Percentiles rank a stretch among this genome's conserved stretches.
Conservation (phyloP, 1,140 invertebrate species). For the Leptinotarsa defecta region DNA sequence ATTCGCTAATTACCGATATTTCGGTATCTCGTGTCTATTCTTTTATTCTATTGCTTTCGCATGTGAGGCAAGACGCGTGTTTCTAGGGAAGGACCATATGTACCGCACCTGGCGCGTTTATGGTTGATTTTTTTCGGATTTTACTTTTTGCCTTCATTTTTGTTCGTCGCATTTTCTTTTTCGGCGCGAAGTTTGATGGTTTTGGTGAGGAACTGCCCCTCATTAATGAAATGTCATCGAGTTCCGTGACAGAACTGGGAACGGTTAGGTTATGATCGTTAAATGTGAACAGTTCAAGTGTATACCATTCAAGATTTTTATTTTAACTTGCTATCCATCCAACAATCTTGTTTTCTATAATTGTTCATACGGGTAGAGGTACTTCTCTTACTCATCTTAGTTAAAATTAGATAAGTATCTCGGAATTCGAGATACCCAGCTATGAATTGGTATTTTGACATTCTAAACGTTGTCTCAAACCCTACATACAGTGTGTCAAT, state of each 20-base stretch:
- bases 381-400: no score
- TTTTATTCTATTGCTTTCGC: slow-evolving; percentile 20
- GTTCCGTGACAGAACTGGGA: neutral
- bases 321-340: neutral
- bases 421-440: no score
- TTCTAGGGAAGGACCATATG: neutral
- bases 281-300: no score
- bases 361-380: no score
- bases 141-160: neutral
- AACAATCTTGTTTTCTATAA: no score
- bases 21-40: slow-evolving; percentile 17
- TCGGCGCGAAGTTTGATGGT: neutral
- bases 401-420: no score
- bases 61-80: neutral
- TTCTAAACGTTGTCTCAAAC: no score
- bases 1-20: slow-evolving; percentile 34
- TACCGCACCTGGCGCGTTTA: neutral
- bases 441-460: no score
- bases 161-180: neutral
- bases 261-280: no score
- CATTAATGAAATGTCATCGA: neutral
- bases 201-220: neutral
- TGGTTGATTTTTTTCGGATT: neutral
- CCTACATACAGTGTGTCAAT: no score
- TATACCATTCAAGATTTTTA: neutral